Evolutionary conservation across 2,797 vertebrate species (phyloP).

Genomic region (Notoglanidium macrostoma): DNA sequence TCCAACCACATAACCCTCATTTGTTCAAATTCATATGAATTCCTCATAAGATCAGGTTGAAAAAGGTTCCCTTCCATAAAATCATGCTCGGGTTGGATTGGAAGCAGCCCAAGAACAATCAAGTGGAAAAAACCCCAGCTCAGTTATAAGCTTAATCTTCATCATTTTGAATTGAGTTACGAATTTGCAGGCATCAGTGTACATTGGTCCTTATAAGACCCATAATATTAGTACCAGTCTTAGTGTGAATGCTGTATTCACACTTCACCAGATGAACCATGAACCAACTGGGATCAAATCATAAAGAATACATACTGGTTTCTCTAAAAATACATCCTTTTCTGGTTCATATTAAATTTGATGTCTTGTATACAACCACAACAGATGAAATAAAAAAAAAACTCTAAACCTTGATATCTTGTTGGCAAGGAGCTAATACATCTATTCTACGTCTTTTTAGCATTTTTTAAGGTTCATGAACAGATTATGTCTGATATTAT

Average conservation of each 20-base stretch:
- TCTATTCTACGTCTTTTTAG: background rate
- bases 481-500: slow-evolving; percentile 71
- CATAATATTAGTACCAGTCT: background rate
- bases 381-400: background rate
- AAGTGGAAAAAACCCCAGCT: background rate
- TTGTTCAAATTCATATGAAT: background rate
- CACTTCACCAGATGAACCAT: background rate
- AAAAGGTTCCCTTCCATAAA: background rate
- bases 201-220: no score
- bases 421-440: background rate
- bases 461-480: slow-evolving; percentile 32
- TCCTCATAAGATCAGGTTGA: background rate
- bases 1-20: background rate
- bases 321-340: background rate
- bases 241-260: background rate
- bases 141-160: background rate
- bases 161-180: background rate
- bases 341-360: background rate
- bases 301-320: background rate
- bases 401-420: background rate
- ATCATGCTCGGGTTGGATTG: background rate
- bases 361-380: background rate
- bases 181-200: background rate
- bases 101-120: background rate
- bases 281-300: background rate